Evolutionary conservation across 2,797 vertebrate species (phyloP).

Genomic region (Macrochelys suwanniensis): DNA sequence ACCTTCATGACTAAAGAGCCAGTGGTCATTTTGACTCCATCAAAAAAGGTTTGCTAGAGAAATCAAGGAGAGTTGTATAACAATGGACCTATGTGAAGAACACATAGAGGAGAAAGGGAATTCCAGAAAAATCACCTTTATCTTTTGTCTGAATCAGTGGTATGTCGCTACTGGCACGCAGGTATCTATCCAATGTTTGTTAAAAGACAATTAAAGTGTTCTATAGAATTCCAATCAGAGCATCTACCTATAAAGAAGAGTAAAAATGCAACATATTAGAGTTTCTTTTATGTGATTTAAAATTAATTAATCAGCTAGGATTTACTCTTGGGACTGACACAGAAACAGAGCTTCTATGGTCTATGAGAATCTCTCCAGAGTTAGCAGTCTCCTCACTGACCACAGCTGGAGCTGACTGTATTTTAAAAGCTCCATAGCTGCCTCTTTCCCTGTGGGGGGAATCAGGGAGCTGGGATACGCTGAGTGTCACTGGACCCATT

Average conservation of each 20-base stretch:
- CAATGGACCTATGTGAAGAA: neutral
- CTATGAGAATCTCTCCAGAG: fast-evolving
- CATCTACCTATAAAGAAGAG: neutral
- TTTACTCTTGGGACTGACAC: neutral
- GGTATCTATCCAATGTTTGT: neutral
- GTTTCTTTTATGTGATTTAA: neutral
- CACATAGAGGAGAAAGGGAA: fast-evolving
- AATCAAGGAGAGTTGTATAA: neutral
- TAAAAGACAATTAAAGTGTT: neutral
- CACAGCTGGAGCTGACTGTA: neutral
- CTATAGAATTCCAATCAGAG: neutral
- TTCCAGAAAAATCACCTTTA: neutral
- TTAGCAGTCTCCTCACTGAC: neutral
- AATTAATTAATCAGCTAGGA: neutral
- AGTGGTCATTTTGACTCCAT: conserved; percentile 1
- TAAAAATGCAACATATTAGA: neutral
- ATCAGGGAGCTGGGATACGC: neutral
- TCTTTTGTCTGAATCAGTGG: neutral
- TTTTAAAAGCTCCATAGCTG: neutral
- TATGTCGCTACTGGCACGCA: neutral
- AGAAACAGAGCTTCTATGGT: neutral
- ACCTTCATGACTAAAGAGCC: neutral
- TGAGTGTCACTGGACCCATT: neutral
- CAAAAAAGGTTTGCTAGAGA: conserved; percentile 21
- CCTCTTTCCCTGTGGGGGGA: neutral